A percentile compares a stretch with the other conserved stretches of the same genome.
Conservation (phyloP, 2,113 vertebrate genomes). For the Sceloporus undulatus region DNA sequence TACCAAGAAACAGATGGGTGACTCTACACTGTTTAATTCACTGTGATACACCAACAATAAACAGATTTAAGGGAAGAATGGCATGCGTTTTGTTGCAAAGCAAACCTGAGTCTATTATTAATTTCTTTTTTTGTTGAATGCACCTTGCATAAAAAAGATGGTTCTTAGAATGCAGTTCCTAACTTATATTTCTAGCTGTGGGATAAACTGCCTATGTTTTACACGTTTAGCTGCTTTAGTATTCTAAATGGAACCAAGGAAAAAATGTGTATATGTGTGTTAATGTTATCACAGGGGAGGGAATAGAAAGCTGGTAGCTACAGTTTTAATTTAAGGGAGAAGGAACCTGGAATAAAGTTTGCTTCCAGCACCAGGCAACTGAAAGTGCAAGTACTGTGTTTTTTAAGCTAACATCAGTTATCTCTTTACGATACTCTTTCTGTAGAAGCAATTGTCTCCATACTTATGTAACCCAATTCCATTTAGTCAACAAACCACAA, state of each 20-base stretch:
- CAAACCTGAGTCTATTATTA: not conserved
- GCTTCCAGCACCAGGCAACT: not conserved
- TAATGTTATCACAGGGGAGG: not conserved
- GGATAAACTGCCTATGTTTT: not conserved
- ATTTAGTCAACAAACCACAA: not conserved
- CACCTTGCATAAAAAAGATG: not conserved
- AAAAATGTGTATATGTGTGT: not conserved
- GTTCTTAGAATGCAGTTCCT: not conserved
- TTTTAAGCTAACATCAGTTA: not conserved
- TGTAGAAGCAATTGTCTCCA: not conserved
- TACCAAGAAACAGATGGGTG: not conserved
- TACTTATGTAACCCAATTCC: not conserved
- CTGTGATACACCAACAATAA: not conserved
- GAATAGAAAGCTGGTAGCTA: not conserved
- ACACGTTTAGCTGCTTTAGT: not conserved
- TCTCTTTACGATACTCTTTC: not conserved
- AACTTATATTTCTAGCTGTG: not conserved
- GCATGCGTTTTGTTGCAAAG: not conserved
- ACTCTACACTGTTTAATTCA: not conserved
- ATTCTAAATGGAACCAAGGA: not conserved
- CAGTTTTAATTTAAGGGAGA: constrained; percentile 10
- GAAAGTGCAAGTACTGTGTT: not conserved
- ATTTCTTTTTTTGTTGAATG: not conserved
- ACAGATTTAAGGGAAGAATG: not conserved
- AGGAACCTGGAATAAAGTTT: not conserved